These are phyloP conservation scores for Phodopus roborovskii DNA, from an alignment of 2,113 vertebrate species.

Conservation along the genomic window DNA sequence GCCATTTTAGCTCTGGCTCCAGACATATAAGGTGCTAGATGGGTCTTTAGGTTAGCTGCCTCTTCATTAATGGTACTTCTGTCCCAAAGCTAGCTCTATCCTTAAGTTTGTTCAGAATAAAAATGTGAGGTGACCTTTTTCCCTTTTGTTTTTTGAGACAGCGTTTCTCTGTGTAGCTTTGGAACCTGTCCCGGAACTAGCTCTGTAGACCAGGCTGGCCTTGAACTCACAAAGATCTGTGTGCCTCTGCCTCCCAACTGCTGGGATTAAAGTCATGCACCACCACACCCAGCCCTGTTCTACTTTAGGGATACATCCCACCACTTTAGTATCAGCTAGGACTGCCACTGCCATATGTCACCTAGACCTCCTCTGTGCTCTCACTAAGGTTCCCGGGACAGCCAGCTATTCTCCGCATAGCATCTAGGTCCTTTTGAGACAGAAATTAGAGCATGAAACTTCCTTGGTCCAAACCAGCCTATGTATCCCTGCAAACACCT, in stretches of 20 bases:
- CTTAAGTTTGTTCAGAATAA: too few relatives aligned
- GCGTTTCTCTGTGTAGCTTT: neutral
- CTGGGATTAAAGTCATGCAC: neutral
- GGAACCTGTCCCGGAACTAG: neutral
- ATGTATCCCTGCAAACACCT: rapidly evolving
- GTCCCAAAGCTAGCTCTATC: too few relatives aligned
- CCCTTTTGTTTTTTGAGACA: neutral
- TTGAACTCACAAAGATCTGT: neutral
- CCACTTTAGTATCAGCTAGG: neutral
- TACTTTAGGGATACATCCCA: neutral
- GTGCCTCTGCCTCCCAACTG: neutral
- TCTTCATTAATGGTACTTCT: too few relatives aligned
- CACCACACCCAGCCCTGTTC: neutral
- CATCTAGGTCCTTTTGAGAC: neutral
- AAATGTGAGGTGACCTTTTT: too few relatives aligned
- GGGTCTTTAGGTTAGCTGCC: too few relatives aligned
- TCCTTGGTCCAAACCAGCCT: slow-evolving; percentile 1
- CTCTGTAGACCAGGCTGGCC: neutral
- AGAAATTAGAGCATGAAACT: neutral
- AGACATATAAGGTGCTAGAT: too few relatives aligned
- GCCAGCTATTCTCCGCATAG: neutral
- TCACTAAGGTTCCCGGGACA: neutral
- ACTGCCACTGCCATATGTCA: neutral
- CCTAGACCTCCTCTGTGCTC: neutral
- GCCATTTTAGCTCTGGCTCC: too few relatives aligned